Base-by-base conservation (phyloP, 2,888 invertebrate species). In the Drosophila melanosoma region DNA sequence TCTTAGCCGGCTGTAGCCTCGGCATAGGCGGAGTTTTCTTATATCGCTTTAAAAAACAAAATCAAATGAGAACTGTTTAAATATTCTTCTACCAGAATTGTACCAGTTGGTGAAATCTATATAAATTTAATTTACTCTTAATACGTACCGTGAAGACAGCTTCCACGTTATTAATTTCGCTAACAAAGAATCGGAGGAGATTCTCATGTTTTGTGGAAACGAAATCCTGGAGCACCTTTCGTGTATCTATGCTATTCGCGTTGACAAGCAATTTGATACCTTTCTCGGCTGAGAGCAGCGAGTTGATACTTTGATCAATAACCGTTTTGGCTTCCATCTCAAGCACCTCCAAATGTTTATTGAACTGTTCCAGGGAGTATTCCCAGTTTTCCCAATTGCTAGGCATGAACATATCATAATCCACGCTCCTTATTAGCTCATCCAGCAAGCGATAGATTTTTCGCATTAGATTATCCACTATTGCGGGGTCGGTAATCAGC, bases 371-470 rank as follows among this genome's bases (percentile, higher is more conserved):
- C 94, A 97, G 96, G 1, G 97, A 95, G 2, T 96, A 96, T 74
- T 97, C 96, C 98, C 98, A 98, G 89, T 97, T 96, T 90, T 97
- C 96, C 89, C 96, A 96, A 82, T 97, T 96, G 70, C 96, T 95
- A 62, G 95, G 95, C 36, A 95, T 94, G 91, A 97, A 98, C 15
- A 98, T 95, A 90, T 98, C 97, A 91, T 97, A 98, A 90, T 96
- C 96, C 0, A 97, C 95, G 0, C 97, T 95, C 76, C 95, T 95
- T 42, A 96, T 94, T 32, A 97, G 95, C 1, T 97, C 97, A 57
- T 95, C 94, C 0, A 97, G 95, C 32, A 98, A 94, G 61, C 95
- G 95, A 83, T 96, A 96, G 1, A 98, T 96, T 69, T 97, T 95
- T 76, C 96, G 96, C 92, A 97, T 94, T 6, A 98, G 96, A 74